Percentiles rank a stretch among this genome's conserved stretches.
Evolutionary conservation across 2,797 vertebrate genomes (phyloP).

Genomic region (Oryzias dopingdopingensis): DNA sequence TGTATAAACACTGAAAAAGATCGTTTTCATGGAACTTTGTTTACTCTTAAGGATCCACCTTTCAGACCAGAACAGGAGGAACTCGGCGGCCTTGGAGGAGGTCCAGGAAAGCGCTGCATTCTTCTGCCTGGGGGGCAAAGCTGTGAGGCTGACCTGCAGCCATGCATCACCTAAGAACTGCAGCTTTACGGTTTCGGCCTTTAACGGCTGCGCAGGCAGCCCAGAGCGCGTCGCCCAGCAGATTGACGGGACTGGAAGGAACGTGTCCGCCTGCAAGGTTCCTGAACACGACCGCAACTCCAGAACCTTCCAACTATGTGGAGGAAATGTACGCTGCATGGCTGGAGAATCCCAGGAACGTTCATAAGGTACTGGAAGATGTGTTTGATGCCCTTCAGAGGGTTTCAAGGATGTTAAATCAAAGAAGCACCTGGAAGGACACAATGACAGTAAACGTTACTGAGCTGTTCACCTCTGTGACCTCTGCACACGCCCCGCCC

Average conservation of each 20-base stretch:
- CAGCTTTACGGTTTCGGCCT: constrained; percentile 83
- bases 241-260: constrained; percentile 65
- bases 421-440: not conserved
- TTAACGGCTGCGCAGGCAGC: constrained; percentile 80
- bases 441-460: too few species aligned
- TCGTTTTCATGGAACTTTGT: too few species aligned
- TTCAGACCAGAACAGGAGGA: not conserved
- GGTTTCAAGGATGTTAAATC: too few species aligned
- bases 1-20: too few species aligned
- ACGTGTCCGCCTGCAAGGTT: constrained; percentile 80
- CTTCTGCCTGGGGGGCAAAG: constrained; percentile 15
- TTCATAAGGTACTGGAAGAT: constrained; percentile 90
- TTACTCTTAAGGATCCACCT: not conserved
- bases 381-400: not conserved
- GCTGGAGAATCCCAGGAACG: constrained; percentile 93
- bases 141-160: constrained; percentile 58
- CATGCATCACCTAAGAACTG: constrained; percentile 93
- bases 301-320: constrained; percentile 94
- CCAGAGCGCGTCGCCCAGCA: constrained; percentile 73
- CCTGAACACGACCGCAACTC: constrained; percentile 79
- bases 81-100: not conserved
- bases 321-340: constrained; percentile 97
- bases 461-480: too few species aligned
- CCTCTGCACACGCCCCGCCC: too few species aligned
- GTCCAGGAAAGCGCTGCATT: not conserved